Conservation (phyloP, 2,888 invertebrate genomes). For the Andrena fulva region DNA sequence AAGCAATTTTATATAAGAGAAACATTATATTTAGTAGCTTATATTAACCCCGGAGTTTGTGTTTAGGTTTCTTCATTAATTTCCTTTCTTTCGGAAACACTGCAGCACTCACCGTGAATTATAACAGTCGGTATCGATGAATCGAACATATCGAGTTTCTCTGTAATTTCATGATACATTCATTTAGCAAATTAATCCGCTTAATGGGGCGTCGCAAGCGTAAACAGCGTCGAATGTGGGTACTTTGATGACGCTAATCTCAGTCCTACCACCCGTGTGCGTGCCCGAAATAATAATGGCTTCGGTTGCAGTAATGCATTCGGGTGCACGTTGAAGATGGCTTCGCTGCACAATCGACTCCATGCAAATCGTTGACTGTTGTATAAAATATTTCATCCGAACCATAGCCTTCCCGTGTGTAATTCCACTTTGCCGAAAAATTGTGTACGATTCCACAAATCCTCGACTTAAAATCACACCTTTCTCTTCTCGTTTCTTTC, state of each 20-base stretch:
- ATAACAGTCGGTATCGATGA: not conserved
- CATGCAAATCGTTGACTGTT: conserved; percentile 9
- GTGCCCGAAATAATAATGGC: conserved; percentile 40
- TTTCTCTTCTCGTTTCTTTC: too few species aligned
- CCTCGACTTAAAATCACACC: too few species aligned
- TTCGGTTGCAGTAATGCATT: conserved; percentile 10
- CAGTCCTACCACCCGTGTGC: conserved; percentile 22
- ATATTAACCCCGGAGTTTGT: too few species aligned
- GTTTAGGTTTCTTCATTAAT: too few species aligned
- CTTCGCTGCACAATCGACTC: conserved; percentile 21
- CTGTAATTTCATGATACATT: conserved; percentile 25
- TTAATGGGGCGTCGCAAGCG: conserved; percentile 26
- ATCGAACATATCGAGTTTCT: not conserved
- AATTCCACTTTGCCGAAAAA: not conserved
- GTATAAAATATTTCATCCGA: not conserved
- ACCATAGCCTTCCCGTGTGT: not conserved
- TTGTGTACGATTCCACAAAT: not conserved
- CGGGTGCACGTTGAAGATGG: conserved; percentile 22
- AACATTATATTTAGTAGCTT: too few species aligned
- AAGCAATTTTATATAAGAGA: too few species aligned
- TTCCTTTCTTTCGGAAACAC: too few species aligned
- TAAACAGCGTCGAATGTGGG: conserved; percentile 20
- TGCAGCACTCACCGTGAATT: not conserved
- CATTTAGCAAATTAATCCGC: conserved; percentile 28
- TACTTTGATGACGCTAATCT: conserved; percentile 61